Evolutionary conservation across 2,113 vertebrate species (phyloP), one percentile per base, ranked within the genome.

Genomic region (Callospermophilus lateralis): DNA sequence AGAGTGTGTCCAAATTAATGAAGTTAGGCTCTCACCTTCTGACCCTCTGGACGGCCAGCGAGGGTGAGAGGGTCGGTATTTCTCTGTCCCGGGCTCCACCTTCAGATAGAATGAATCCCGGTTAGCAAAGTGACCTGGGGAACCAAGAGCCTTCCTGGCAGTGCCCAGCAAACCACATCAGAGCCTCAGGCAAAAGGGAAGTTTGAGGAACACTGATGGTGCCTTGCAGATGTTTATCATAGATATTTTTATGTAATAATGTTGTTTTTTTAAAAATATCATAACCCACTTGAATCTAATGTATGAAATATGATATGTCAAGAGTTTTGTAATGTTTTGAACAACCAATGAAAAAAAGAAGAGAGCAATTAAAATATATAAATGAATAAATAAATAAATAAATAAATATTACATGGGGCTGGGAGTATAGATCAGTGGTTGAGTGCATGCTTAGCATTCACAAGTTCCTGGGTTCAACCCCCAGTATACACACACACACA

Each of bases 101-200:
- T 87, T 78, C n/a, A 37, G 42, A 51, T 5, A 32, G 20, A 39
- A 8, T 34, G 1, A 48, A 58, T 10, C 37, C 28, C 8, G 6
- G 32, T 37, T 19, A 34, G n/a, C 17, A 1, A 15, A 42, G 26
- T 42, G 58, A 26, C 11, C 24, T 8, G 1, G 39, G 63, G 39
- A 6, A 67, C 32, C 5, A 51, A 76, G 12, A 42, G 30, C 6
- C 1, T 7, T 24, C 8, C 51, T 34, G 37, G 61, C 13, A 11
- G 28, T 15, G 22, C 42, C 12, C 3, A n/a, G 4, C 4, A 3
- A n/a, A 19, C 48, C 1, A 0, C 5, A 8, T 4, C 6, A 39
- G 34, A 83, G 34, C 34, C 77, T 13, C 34, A n/a, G 74, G n/a
- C 17, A 28, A 51, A 94, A 88, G 58, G 48, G 73, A 90, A 74